A percentile compares a stretch with the other conserved stretches of the same genome.
Conservation (phyloP, 2,113 vertebrate genomes). For the Pholis gunnellus region DNA sequence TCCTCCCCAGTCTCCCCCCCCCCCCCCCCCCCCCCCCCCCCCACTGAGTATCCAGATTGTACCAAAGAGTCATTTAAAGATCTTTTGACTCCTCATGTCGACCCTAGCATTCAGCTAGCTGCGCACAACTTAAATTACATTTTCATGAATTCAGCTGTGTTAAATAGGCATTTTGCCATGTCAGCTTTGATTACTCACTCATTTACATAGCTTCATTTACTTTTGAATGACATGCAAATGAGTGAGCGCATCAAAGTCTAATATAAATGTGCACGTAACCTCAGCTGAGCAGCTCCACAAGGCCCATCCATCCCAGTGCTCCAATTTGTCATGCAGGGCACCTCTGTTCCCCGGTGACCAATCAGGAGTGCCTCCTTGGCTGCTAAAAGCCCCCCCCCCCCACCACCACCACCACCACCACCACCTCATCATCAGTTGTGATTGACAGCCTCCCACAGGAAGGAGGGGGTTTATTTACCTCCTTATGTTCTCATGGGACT, state of each 20-base stretch:
- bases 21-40: slow-evolving; percentile 62
- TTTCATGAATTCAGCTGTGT: slow-evolving; percentile 26
- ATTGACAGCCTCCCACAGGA: slow-evolving; percentile 80
- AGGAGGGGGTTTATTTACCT: slow-evolving; percentile 77
- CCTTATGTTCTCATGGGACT: slow-evolving; percentile 77
- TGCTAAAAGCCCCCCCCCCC: slow-evolving; percentile 43
- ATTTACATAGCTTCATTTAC: slow-evolving; percentile 36
- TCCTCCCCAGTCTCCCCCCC: slow-evolving; percentile 51
- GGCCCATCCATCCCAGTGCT: slow-evolving; percentile 56
- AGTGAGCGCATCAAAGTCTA: slow-evolving; percentile 44
- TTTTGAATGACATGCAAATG: slow-evolving; percentile 58
- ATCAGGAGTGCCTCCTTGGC: slow-evolving; percentile 72
- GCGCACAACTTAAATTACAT: slow-evolving; percentile 13
- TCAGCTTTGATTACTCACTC: slow-evolving; percentile 36
- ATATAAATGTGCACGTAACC: slow-evolving; percentile 57
- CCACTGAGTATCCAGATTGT: slow-evolving; percentile 66
- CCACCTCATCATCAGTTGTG: slow-evolving; percentile 75
- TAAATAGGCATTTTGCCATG: slow-evolving; percentile 40
- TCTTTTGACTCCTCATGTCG: slow-evolving; percentile 50
- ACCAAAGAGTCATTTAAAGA: slow-evolving; percentile 67
- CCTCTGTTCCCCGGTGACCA: slow-evolving; percentile 76
- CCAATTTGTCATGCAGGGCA: slow-evolving; percentile 70
- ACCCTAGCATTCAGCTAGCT: slow-evolving; percentile 29
- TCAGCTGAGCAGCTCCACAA: slow-evolving; percentile 57
- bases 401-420: slow-evolving; percentile 12